Evolutionary conservation across 2,113 vertebrate genomes (phyloP).

Genomic region (Microcebus jonahi): DNA sequence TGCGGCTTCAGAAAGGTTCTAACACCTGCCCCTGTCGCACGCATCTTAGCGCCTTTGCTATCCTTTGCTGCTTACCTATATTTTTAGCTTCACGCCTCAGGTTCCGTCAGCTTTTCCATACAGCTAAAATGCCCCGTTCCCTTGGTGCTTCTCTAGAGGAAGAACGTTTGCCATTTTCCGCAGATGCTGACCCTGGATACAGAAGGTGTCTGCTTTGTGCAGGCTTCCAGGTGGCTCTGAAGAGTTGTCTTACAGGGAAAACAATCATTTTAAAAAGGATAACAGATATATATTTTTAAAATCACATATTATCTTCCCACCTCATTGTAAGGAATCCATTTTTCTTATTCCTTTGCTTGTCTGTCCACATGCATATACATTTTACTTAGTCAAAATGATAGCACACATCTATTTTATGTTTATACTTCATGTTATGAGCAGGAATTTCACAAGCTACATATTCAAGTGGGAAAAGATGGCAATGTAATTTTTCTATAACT

Average conservation of each 20-base stretch:
- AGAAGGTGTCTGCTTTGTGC: not conserved
- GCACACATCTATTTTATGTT: not conserved
- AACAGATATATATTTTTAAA: not conserved
- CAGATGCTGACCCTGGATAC: not conserved
- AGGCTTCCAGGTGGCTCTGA: not conserved
- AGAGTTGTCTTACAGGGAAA: not conserved
- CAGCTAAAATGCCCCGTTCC: not conserved
- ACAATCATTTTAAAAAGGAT: not conserved
- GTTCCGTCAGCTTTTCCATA: constrained; percentile 30
- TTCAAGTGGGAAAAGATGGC: not conserved
- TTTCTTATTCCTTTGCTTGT: not conserved
- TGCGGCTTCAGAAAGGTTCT: constrained; percentile 16
- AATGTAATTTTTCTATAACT: not conserved
- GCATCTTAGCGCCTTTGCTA: constrained; percentile 47
- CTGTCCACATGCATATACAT: not conserved
- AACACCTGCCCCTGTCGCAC: not conserved
- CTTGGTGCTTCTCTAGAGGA: not conserved
- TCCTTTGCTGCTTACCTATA: constrained; percentile 35
- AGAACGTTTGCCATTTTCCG: not conserved
- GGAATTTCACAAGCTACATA: not conserved
- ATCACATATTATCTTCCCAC: not conserved
- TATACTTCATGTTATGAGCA: not conserved
- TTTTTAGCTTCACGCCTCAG: constrained; percentile 69
- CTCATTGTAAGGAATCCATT: not conserved
- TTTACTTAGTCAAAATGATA: not conserved